Conservation (phyloP, 2,797 vertebrate genomes). For the Tokudaia muenninki region DNA sequence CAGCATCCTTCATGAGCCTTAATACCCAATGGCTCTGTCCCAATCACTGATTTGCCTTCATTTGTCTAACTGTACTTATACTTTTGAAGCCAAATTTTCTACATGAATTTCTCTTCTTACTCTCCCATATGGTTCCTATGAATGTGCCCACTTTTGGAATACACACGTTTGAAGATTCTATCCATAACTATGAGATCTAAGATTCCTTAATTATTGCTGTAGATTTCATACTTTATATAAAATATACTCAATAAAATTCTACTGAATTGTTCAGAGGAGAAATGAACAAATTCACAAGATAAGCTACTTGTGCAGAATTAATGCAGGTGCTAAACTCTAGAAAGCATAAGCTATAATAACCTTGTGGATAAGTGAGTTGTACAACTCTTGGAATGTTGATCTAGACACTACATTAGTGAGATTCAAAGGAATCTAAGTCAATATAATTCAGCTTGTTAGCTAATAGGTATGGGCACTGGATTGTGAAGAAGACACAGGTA, state of each 20-base stretch:
- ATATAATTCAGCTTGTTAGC: background rate
- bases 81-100: background rate
- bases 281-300: background rate
- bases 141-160: no score
- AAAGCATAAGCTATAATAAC: background rate
- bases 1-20: background rate
- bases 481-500: background rate
- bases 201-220: background rate
- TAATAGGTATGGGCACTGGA: background rate
- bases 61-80: background rate
- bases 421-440: background rate
- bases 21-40: background rate
- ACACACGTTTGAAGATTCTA: background rate
- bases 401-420: background rate
- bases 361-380: background rate
- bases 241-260: background rate
- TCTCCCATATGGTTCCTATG: accelerated
- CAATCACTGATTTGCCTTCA: background rate
- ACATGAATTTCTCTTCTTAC: background rate
- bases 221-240: background rate
- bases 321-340: background rate
- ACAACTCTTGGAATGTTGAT: background rate
- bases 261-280: background rate
- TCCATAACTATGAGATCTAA: background rate
- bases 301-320: background rate